A percentile compares a stretch with the other conserved stretches of the same genome.
phyloP scores from a whole-genome alignment of 1,140 invertebrate genomes.

The Lepidostoma basale region DNA sequence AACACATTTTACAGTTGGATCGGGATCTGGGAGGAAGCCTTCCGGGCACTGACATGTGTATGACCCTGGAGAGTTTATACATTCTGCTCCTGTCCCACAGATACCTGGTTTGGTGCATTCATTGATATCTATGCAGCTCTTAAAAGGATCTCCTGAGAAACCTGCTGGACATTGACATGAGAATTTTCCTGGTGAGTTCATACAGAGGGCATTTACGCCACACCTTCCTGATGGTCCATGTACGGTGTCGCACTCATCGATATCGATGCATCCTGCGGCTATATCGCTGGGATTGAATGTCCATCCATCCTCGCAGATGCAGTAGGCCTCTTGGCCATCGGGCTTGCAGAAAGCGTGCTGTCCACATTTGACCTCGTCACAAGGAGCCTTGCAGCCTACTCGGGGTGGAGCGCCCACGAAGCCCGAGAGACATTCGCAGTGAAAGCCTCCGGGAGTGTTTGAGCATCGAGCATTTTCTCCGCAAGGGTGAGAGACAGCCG shows the following conservation, averaged over 20 bases:
- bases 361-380: constrained; percentile 88
- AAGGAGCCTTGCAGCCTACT: constrained; percentile 84
- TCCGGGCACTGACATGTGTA: constrained; percentile 82
- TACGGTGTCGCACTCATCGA: constrained; percentile 87
- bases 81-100: constrained; percentile 82
- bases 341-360: constrained; percentile 87
- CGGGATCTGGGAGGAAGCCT: constrained; percentile 80
- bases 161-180: constrained; percentile 80
- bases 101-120: constrained; percentile 72
- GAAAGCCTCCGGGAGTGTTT: constrained; percentile 83
- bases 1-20: constrained; percentile 77
- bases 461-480: constrained; percentile 81
- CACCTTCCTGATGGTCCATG: constrained; percentile 82
- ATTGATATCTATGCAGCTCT: constrained; percentile 81
- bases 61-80: constrained; percentile 77
- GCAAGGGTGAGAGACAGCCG: constrained; percentile 69
- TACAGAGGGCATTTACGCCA: constrained; percentile 82
- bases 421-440: constrained; percentile 86
- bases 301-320: constrained; percentile 92
- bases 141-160: constrained; percentile 78
- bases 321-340: constrained; percentile 87
- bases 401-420: constrained; percentile 83
- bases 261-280: constrained; percentile 86
- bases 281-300: constrained; percentile 89
- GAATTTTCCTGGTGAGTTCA: constrained; percentile 78